Base-by-base conservation (phyloP, 2,888 invertebrate species). In the Volucella inflata region DNA sequence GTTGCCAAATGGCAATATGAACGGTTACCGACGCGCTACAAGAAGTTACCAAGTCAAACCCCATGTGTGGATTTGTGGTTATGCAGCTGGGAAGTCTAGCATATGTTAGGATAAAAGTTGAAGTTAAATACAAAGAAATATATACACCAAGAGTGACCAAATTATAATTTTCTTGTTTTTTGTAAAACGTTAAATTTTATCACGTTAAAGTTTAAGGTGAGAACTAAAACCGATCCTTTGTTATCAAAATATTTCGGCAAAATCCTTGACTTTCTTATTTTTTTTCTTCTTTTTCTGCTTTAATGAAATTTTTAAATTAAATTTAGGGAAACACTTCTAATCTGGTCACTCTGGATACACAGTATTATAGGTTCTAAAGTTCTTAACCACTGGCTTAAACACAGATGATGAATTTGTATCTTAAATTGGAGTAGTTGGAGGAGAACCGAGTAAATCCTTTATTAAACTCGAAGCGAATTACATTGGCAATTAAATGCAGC, bases 401-500 rank as follows among this genome's bases (percentile, higher is more conserved):
- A 60, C n/a, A 44, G 51, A 74, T 74, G 62, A 74, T 74, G 42
- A 46, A 72, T 72, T 30, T 48, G 55, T 16, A 30, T 30, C 30
- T 30, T 30, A 38, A 30, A 38, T 48, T 57, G 11, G 36, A 12
- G 9, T 8, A 9, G 38, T 40, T 12, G 42, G 1, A 9, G 12
- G 50, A 67, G 59, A 11, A 16, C 21, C 42, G 21, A 68, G 53
- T 51, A 60, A 60, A 55, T 67, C 59, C 53, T 21, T 60, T 60
- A 51, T 77, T 60, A 68, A 77, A 77, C 68, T 68, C 68, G 44
- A 46, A 11, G 50, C 53, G 40, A 77, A 68, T 77, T 62, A 67
- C 67, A 59, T 67, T 67, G 76, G 67, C 59, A 76, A 76, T 76
- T 77, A 68, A 60, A 68, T 77, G 76, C 50, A 77, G 76, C 59